Evolutionary conservation across 2,888 invertebrate genomes (phyloP), one percentile per base, ranked within the genome.

Genomic region (Torymus aiolomorphi): DNA sequence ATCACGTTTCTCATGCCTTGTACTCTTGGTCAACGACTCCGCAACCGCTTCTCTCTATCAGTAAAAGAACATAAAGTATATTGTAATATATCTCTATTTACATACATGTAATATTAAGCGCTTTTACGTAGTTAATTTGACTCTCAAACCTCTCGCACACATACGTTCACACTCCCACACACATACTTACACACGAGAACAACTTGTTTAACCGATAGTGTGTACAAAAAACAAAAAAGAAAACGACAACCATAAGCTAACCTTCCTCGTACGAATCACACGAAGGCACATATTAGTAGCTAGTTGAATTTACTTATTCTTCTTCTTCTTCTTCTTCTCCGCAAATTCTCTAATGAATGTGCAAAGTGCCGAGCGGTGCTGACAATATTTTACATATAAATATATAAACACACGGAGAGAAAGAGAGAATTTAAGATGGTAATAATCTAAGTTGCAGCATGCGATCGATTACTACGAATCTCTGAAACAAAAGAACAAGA

Each of bases 1-100:
- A 10, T 56, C n/a, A 57, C 11, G 57, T 71, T 59, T 70, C 63
- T 77, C 77, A 76, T 70, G 62, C 70, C 71, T 70, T 71, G 13
- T 42, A 42, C 42, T 42, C n/a, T 70, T 59, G n/a, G 20, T 59
- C 54, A 12, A 67, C 5, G 42, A 8, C 24, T 61, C 13, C 42
- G 16, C 63, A 5, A 51, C 18, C 31, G 59, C 66, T 61, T 69
- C 42, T 69, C 13, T 74, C 16, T 74, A 65, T n/a, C 49, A 74
- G 56, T 16, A 57, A 52, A 57, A 57, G 5, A 16, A 56, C 49
- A 42, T 42, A 42, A 42, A 42, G 1, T 42, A 42, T 42, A 42
- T 42, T 42, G 42, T 42, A 42, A 42, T 42, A 42, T 42, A 42
- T 42, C 42, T 42, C 4, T 8, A 42, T 42, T 42, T 42, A 42